Evolutionary conservation across 2,888 invertebrate species (phyloP), one percentile per base, ranked within the genome.

Genomic region (Brenthis ino): DNA sequence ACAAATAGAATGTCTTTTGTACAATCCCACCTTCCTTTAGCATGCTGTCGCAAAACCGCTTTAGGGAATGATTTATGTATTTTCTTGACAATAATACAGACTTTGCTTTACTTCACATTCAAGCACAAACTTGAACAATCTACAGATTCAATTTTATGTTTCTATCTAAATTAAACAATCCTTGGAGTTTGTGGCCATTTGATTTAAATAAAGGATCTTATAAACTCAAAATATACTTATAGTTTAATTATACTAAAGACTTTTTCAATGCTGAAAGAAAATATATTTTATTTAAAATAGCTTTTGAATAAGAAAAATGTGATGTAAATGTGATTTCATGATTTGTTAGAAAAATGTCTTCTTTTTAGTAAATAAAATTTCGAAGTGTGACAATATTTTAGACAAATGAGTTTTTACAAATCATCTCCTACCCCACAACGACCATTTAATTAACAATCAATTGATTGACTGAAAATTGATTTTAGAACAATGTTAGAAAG

Each of bases 1-100:
- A 81, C 83, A 87, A 89, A 91, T 89, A 91, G 88, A 88, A 83
- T 79, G 77, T 84, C 86, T 84, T 86, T 83, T 82, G 83, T 84
- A 80, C 79, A 74, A 71, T 78, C 71, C 73, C 68, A 61, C 79
- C 78, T 81, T 83, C 84, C 80, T 82, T 80, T 81, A 82, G 85
- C 85, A 84, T 84, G 83, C 83, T 86, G 87, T 87, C 85, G 88
- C 87, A 81, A 88, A 88, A 84, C 84, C 84, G 85, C 58, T 72
- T 65, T 64, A 53, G 43, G 50, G 65, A 61, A 57, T 54, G 63
- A 64, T 64, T 64, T 60, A 64, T 53, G 24, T 64, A 24, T 66
- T 67, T 57, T 13, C 50, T 48, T 61, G 61, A 61, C 57, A 58
- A 57, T 69, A 65, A 67, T 69, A 56, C 12, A 55, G 48, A 57